Evolutionary conservation across 2,113 vertebrate species (phyloP).

Genomic region (Baryphthengus martii): DNA sequence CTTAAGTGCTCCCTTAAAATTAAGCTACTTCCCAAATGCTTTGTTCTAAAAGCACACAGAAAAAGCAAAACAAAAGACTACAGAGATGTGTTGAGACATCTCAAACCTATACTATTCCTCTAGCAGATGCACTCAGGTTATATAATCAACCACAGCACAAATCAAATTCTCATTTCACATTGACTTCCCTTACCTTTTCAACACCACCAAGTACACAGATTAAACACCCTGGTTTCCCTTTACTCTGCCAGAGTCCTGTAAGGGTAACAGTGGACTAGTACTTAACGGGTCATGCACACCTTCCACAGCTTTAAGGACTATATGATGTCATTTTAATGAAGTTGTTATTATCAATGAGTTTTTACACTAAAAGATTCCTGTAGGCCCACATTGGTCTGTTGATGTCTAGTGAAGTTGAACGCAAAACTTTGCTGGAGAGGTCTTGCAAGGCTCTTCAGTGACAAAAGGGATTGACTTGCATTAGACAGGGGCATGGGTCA

Average conservation of each 20-base stretch:
- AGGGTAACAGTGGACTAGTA: not conserved
- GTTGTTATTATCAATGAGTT: not conserved
- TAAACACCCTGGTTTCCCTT: fast-evolving
- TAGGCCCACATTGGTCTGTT: not conserved
- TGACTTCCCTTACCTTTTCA: not conserved
- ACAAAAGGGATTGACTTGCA: not conserved
- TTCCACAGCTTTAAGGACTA: not conserved
- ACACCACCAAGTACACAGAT: not conserved
- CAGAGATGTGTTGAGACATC: too few species aligned
- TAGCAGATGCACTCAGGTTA: not conserved
- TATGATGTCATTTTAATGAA: not conserved
- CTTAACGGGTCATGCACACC: not conserved
- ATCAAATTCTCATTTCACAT: not conserved
- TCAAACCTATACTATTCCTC: not conserved
- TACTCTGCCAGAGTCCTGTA: not conserved
- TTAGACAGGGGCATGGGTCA: not conserved
- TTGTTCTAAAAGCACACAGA: not conserved
- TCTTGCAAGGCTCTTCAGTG: not conserved
- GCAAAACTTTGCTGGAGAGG: not conserved
- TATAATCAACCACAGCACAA: not conserved
- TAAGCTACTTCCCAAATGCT: not conserved
- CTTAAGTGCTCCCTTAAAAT: not conserved
- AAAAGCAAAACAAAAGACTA: not conserved
- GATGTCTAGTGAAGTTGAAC: not conserved
- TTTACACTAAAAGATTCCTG: not conserved